Percentiles rank a stretch among this genome's conserved stretches.
Evolutionary conservation across 2,797 vertebrate species (phyloP).

Genomic region (Gallinago stenura): DNA sequence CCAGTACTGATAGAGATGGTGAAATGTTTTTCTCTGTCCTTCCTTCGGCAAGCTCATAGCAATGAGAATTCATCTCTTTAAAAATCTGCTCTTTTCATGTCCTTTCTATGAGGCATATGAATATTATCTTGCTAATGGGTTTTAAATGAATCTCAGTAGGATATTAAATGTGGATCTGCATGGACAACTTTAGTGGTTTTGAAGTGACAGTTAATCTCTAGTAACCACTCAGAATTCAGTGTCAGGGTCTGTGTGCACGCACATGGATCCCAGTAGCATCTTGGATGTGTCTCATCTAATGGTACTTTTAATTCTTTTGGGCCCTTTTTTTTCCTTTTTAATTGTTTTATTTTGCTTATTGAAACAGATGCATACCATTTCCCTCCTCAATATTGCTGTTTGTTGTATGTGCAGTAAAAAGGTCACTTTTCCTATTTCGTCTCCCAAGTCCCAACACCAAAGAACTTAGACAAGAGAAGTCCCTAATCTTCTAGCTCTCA

Average conservation of each 20-base stretch:
- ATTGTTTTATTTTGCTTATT: constrained; percentile 4
- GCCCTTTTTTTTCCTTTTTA: background rate
- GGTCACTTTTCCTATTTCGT: background rate
- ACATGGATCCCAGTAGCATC: background rate
- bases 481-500: background rate
- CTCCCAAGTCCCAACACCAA: background rate
- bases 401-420: background rate
- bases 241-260: background rate
- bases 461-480: background rate
- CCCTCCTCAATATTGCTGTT: background rate
- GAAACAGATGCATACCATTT: background rate
- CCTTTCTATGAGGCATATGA: constrained; percentile 35
- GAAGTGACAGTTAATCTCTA: constrained; percentile 47
- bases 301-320: background rate
- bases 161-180: constrained; percentile 57
- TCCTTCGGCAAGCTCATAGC: background rate
- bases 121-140: constrained; percentile 31
- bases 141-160: constrained; percentile 58
- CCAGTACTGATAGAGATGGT: background rate
- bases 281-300: background rate
- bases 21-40: background rate
- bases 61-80: background rate
- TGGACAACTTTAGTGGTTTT: constrained; percentile 45
- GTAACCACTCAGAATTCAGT: constrained; percentile 17
- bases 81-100: constrained; percentile 30